phyloP scores from a whole-genome alignment of 2,113 vertebrate species.

The Gallinago paraguaiae region DNA sequence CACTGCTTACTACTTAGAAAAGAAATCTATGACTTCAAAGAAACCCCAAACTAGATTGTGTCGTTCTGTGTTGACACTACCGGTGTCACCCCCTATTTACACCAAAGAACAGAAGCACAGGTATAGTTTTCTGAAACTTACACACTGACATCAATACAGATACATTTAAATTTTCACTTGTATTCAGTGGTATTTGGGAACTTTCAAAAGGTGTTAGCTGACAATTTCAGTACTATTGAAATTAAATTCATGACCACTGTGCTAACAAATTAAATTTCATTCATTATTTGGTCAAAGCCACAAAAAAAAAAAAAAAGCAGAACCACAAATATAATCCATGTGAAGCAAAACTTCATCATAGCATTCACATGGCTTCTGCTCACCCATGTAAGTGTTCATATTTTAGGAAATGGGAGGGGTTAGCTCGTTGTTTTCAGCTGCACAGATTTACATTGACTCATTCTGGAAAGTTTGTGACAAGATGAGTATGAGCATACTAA shows the following conservation, averaged over 20 bases:
- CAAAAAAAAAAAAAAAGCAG: background rate
- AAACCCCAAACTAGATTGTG: background rate
- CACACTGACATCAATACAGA: background rate
- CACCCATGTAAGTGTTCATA: background rate
- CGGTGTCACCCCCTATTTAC: background rate
- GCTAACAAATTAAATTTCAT: background rate
- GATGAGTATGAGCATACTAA: background rate
- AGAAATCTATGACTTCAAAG: background rate
- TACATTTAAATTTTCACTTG: background rate
- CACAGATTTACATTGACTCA: background rate
- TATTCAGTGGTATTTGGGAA: background rate
- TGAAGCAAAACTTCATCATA: background rate
- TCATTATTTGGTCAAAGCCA: background rate
- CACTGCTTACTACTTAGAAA: background rate
- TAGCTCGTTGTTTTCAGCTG: background rate
- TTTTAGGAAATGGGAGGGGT: background rate
- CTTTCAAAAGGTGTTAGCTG: background rate
- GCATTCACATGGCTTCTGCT: background rate
- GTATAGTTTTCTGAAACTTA: background rate
- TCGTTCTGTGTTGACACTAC: background rate
- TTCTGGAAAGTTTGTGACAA: slow-evolving; percentile 20
- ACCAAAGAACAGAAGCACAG: background rate
- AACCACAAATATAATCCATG: background rate
- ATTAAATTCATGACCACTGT: background rate
- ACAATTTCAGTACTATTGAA: background rate